Percentiles rank a stretch among this genome's conserved stretches.
phyloP scores from a whole-genome alignment of 2,888 invertebrate genomes.

The Pimpla rufipes region DNA sequence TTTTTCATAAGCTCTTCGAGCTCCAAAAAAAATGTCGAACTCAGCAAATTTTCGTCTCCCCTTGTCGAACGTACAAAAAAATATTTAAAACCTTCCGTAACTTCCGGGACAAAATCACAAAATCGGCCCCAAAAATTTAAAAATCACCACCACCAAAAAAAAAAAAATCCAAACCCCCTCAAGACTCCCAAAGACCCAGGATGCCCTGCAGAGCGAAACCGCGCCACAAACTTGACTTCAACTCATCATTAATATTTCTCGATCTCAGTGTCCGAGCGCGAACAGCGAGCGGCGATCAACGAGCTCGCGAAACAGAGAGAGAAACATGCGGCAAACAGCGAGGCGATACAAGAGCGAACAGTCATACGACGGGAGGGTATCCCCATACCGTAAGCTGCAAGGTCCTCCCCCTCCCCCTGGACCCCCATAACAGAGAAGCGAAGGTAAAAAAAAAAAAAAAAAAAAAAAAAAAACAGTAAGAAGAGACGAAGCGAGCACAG shows the following conservation, averaged over 20 bases:
- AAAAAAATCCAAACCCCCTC: no score
- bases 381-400: slow-evolving; percentile 21
- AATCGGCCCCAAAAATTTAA: no score
- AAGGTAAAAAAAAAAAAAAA: slow-evolving; percentile 40
- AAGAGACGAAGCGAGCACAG: slow-evolving; percentile 35
- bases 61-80: no score
- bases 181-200: neutral
- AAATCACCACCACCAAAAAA: no score
- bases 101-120: no score
- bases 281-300: slow-evolving; percentile 8
- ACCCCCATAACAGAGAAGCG: slow-evolving; percentile 9
- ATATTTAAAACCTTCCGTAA: no score
- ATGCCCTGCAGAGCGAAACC: neutral
- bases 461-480: slow-evolving; percentile 27
- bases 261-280: slow-evolving; percentile 5
- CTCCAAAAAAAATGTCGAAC: no score
- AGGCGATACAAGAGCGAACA: slow-evolving; percentile 25
- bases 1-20: no score
- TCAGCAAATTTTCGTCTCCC: no score
- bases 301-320: no score
- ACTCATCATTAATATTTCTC: slow-evolving; percentile 34
- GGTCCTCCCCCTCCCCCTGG: slow-evolving; percentile 42
- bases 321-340: no score
- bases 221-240: neutral
- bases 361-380: slow-evolving; percentile 16